Base-by-base conservation (phyloP, 2,113 vertebrate species). In the Holacanthus passer region DNA sequence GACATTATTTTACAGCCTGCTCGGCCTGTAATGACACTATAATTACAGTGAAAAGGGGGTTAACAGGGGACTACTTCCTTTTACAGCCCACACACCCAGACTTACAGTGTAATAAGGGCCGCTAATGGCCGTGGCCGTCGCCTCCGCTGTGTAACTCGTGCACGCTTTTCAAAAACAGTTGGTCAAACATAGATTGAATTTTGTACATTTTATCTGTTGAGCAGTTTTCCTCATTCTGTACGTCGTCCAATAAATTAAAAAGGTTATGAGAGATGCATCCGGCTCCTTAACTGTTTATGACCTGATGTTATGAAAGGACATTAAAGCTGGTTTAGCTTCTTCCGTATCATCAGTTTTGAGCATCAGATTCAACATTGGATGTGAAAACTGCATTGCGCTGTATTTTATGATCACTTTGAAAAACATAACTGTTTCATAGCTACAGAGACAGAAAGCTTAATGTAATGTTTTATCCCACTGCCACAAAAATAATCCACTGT, bases 1-100 rank as follows among this genome's bases (percentile, higher is more conserved):
- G 17, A 20, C 43, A 43, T 50, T 47, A 60, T 24, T 77, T 72
- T 45, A 70, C 39, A 55, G 73, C 22, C 66, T 5, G 19, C 27
- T 7, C 17, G 47, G 2, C 53, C 29, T 10, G 13, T 17, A 43
- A 76, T 4, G 3, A 24, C 14, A 45, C 13, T 31, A 12, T 43
- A 43, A 71, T 62, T 43, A 62, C 48, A 64, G 7, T 20, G 47
- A 20, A 55, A 79, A 45, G 0, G 16, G 11, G 29, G 24, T 41
- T 59, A 50, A 59, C 31, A 16, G 17, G 75, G 39, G 52, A 58
- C 64, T 47, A 27, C 39, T 58, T 60, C 32, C 29, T 27, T 27
- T 58, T 39, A 59, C 4, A 77, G 64, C 53, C 22, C 41, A 59
- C 55, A 50, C 12, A 22, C 39, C 39, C 48, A 24, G 29, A 68